phyloP scores from a whole-genome alignment of 2,888 invertebrate species.

The Gortyna flavago region DNA sequence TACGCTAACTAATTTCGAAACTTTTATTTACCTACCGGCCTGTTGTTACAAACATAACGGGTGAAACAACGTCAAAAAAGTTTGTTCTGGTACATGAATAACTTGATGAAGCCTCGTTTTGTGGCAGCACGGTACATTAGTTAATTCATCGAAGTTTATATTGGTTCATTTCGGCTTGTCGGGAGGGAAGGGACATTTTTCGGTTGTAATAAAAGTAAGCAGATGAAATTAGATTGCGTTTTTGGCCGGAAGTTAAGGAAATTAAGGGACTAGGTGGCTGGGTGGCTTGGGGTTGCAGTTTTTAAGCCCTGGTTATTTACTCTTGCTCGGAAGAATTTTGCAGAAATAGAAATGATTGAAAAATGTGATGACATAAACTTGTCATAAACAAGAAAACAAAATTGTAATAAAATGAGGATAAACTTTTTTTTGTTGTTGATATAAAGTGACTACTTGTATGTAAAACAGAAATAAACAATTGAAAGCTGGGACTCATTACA shows the following conservation, averaged over 20 bases:
- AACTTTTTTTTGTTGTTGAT: too few species aligned
- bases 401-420: neutral
- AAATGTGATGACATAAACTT: neutral
- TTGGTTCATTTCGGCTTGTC: slow-evolving; percentile 54
- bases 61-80: slow-evolving; percentile 63
- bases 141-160: slow-evolving; percentile 65
- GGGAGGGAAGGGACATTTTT: slow-evolving; percentile 31
- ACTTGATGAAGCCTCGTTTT: slow-evolving; percentile 63
- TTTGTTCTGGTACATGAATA: slow-evolving; percentile 61
- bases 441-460: neutral
- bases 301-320: neutral
- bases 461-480: neutral
- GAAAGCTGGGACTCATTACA: neutral
- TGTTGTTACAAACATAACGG: slow-evolving; percentile 61
- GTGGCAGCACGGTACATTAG: slow-evolving; percentile 58
- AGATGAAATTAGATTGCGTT: slow-evolving; percentile 49
- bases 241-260: slow-evolving; percentile 47
- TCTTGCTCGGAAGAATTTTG: too few species aligned
- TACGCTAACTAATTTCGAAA: slow-evolving; percentile 64
- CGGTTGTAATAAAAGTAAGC: slow-evolving; percentile 35
- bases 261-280: slow-evolving; percentile 23
- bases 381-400: neutral
- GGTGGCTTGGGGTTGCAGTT: slow-evolving; percentile 19
- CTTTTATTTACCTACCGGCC: slow-evolving; percentile 66
- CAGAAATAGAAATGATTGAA: neutral